Evolutionary conservation across 2,797 vertebrate species (phyloP).

Genomic region (Leuciscus waleckii): DNA sequence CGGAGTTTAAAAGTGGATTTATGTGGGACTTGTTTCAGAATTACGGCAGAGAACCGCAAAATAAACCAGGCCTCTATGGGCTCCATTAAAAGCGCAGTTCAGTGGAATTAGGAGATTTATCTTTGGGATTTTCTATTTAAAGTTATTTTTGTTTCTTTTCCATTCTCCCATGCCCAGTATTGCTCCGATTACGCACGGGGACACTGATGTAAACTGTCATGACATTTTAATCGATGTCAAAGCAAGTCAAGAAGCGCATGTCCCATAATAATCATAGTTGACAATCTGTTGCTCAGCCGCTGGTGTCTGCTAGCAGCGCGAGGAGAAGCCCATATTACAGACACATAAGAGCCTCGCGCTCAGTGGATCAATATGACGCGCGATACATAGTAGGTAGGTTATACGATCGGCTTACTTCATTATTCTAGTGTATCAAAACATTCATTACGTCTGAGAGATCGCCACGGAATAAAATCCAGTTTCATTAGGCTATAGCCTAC

Average conservation of each 20-base stretch:
- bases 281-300: slow-evolving; percentile 61
- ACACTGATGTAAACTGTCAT: slow-evolving; percentile 47
- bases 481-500: background rate
- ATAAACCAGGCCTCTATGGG: slow-evolving; percentile 60
- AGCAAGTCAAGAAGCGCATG: slow-evolving; percentile 58
- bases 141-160: slow-evolving; percentile 31
- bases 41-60: slow-evolving; percentile 71
- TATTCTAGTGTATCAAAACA: background rate
- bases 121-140: slow-evolving; percentile 55
- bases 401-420: slow-evolving; percentile 16
- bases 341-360: slow-evolving; percentile 66
- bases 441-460: background rate
- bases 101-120: slow-evolving; percentile 59
- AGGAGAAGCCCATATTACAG: slow-evolving; percentile 71
- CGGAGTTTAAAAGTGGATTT: slow-evolving; percentile 77
- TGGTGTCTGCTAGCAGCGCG: slow-evolving; percentile 73
- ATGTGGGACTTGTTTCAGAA: slow-evolving; percentile 74
- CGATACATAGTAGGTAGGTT: slow-evolving; percentile 65
- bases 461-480: background rate
- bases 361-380: slow-evolving; percentile 59
- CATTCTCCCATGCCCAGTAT: slow-evolving; percentile 28
- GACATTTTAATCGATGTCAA: slow-evolving; percentile 50
- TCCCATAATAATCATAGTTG: slow-evolving; percentile 67
- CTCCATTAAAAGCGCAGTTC: slow-evolving; percentile 53
- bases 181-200: slow-evolving; percentile 31